Conservation (phyloP, 2,888 invertebrate species). For the Lasioglossum vierecki region DNA sequence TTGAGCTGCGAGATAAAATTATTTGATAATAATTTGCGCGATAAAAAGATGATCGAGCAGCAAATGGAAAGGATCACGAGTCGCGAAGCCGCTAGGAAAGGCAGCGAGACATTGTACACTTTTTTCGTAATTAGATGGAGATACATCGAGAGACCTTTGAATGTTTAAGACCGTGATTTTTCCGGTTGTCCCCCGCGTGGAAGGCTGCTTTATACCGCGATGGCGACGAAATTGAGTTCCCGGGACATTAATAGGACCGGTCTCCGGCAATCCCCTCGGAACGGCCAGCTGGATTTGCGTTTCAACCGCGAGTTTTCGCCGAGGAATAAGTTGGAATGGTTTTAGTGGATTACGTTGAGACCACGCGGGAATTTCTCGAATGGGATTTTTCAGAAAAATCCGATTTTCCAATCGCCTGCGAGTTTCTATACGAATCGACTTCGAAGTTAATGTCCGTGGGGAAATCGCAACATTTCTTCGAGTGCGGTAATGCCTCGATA, state of each 20-base stretch:
- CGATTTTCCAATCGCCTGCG: not conserved
- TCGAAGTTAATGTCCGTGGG: not conserved
- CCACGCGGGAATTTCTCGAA: not conserved
- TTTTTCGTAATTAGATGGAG: not conserved
- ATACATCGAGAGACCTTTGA: not conserved
- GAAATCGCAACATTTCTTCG: too few species aligned
- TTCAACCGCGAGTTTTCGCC: not conserved
- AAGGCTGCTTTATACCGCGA: not conserved
- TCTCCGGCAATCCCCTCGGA: not conserved
- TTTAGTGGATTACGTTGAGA: not conserved
- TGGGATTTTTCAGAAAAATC: not conserved
- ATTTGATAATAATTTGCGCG: too few species aligned
- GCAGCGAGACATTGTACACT: not conserved
- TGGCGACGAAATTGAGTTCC: slow-evolving; percentile 1
- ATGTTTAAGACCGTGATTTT: not conserved
- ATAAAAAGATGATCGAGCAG: too few species aligned
- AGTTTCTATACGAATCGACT: not conserved
- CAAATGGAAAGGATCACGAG: not conserved
- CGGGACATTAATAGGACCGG: not conserved
- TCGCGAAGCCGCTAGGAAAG: not conserved
- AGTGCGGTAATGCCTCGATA: too few species aligned
- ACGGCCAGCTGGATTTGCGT: not conserved
- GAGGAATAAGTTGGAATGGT: not conserved
- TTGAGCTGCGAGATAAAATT: too few species aligned
- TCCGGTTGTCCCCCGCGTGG: not conserved